Base-by-base conservation (phyloP, 2,888 invertebrate species). In the Pemphredon lugubris region DNA sequence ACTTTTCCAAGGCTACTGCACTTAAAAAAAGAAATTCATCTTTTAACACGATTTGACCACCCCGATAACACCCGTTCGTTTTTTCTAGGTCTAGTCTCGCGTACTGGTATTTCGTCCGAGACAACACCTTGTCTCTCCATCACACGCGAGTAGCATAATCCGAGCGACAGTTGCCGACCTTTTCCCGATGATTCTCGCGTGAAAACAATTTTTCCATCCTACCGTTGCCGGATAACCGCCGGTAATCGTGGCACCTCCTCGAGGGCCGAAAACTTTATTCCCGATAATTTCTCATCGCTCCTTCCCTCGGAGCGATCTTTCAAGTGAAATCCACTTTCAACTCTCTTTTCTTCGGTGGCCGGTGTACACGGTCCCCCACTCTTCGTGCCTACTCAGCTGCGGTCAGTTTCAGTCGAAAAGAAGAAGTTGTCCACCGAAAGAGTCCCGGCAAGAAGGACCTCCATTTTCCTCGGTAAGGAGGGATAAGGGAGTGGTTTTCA, bases 401-500 rank as follows among this genome's bases (percentile, higher is more conserved):
- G 83, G 78, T 81, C 81, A 82, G 77, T 84, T 83, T 83, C 72
- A 64, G 65, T 45, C 47, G 73, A 55, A 61, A 73, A 67, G 76
- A 77, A 75, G 69, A 77, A 82, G 74, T 83, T 82, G 83, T 75
- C 77, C 59, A 45, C 71, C 32, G 47, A 60, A 75, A 71, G 68
- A 73, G 67, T 60, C 45, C 57, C 32, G n/a, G 42, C 45, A 68
- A 74, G 65, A 71, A 72, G 71, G 73, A 67, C 44, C 61, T 50
- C 58, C 63, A 63, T 67, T 66, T 70, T 57, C 54, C 66, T 37
- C 54, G 16, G 16, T 7, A 45, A 14, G n/a, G n/a, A n/a, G 26
- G 18, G 42, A 26, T 26, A 5, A n/a, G n/a, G n/a, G n/a, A n/a
- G n/a, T 26, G 4, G 26, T 26, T 26, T 3, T 7, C 26, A 26